These are phyloP conservation scores for Phasianus colchicus DNA, from an alignment of 2,113 vertebrate species.

Conservation along the genomic window DNA sequence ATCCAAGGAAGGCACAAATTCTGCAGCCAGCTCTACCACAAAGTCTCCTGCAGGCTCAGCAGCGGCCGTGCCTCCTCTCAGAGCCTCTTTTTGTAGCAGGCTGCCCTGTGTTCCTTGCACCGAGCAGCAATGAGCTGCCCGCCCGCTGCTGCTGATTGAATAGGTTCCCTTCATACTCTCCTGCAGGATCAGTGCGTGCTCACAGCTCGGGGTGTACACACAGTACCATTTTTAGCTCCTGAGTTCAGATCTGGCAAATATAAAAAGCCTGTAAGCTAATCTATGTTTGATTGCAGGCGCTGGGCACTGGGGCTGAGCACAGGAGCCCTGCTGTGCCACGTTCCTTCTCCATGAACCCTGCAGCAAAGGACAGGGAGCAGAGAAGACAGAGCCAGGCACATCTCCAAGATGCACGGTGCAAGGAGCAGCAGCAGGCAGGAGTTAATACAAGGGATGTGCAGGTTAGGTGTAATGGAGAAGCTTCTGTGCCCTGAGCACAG, in stretches of 20 bases:
- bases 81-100: neutral
- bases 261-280: neutral
- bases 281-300: neutral
- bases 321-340: neutral
- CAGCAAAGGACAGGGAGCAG: neutral
- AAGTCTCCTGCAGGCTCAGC: neutral
- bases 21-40: neutral
- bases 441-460: neutral
- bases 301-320: neutral
- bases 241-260: neutral
- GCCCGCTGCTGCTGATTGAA: neutral
- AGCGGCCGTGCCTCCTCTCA: neutral
- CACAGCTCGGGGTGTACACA: fast-evolving
- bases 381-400: neutral
- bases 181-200: neutral
- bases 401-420: fast-evolving
- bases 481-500: neutral
- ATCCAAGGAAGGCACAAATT: neutral
- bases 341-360: neutral
- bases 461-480: neutral
- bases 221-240: neutral
- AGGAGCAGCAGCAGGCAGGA: constrained; percentile 2
- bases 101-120: neutral
- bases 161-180: neutral
- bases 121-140: neutral